Percentiles rank a stretch among this genome's conserved stretches.
phyloP scores from a whole-genome alignment of 2,797 vertebrate genomes.

The Cottoperca gobio region DNA sequence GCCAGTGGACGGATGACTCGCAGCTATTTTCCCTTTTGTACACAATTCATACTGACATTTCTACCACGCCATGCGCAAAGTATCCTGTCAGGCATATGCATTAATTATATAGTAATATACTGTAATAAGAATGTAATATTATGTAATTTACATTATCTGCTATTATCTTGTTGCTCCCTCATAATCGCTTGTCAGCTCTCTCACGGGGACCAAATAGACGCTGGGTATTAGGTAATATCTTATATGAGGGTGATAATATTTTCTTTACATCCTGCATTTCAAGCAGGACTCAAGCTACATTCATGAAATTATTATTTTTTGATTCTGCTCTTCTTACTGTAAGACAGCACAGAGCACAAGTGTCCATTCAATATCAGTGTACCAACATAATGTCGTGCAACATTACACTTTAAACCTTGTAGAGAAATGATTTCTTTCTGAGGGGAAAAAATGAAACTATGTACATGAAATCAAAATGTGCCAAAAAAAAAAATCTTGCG shows the following conservation, averaged over 20 bases:
- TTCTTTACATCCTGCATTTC: slow-evolving; percentile 2
- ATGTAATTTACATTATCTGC: slow-evolving; percentile 39
- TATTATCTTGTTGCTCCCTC: slow-evolving; percentile 24
- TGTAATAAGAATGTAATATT: slow-evolving; percentile 19
- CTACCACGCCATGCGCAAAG: slow-evolving; percentile 6
- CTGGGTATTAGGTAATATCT: background rate
- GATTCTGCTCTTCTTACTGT: too few species aligned
- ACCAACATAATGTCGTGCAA: background rate
- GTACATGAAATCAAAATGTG: slow-evolving; percentile 17
- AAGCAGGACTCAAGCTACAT: background rate
- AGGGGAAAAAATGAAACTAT: background rate
- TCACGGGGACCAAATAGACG: background rate
- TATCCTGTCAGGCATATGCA: slow-evolving; percentile 4
- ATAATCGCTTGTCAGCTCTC: slow-evolving; percentile 43
- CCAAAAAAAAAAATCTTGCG: background rate
- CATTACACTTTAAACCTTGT: background rate
- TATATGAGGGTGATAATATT: background rate
- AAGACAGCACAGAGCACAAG: background rate
- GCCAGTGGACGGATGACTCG: background rate
- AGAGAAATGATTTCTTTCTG: background rate
- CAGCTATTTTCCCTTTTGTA: slow-evolving; percentile 4
- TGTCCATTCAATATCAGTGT: background rate
- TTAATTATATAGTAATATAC: slow-evolving; percentile 9
- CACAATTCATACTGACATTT: slow-evolving; percentile 7
- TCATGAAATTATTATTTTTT: background rate